These are phyloP conservation scores for Pardosa pseudoannulata DNA, from an alignment of 2,888 invertebrate species.

Conservation along the genomic window DNA sequence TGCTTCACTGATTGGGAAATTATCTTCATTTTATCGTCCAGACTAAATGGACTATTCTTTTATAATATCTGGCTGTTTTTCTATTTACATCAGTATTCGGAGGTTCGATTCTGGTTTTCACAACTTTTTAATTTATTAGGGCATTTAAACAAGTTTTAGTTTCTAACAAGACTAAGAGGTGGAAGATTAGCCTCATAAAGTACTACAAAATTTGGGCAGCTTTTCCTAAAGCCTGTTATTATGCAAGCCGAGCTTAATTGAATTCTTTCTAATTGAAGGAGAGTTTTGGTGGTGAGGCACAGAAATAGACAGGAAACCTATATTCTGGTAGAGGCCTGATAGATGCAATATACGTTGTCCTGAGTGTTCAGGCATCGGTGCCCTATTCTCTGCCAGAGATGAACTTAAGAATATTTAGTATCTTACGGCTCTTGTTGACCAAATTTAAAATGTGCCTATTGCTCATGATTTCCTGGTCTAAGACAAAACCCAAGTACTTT, in stretches of 20 bases:
- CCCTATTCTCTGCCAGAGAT: conserved; percentile 9
- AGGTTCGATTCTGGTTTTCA: conserved; percentile 23
- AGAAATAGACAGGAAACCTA: neutral
- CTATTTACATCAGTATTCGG: neutral
- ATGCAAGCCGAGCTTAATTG: neutral
- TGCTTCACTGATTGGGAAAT: neutral
- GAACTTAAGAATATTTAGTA: conserved; percentile 9
- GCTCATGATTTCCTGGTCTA: conserved; percentile 8
- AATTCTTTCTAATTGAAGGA: neutral
- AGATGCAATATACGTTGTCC: neutral
- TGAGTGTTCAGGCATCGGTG: neutral
- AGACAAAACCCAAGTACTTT: conserved; percentile 16
- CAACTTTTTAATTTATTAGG: conserved; percentile 5
- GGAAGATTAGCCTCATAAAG: conserved; percentile 8
- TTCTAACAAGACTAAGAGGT: neutral
- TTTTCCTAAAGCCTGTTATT: conserved; percentile 5
- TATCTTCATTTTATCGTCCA: neutral
- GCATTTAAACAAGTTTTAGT: conserved; percentile 5
- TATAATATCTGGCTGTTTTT: neutral
- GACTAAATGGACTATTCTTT: neutral
- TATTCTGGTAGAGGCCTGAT: conserved; percentile 6
- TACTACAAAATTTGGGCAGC: neutral
- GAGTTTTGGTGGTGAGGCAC: neutral
- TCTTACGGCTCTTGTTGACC: conserved; percentile 1
- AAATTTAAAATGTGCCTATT: conserved; percentile 10